Base-by-base conservation (phyloP, 2,113 vertebrate genomes). In the Corythaixoides concolor region DNA sequence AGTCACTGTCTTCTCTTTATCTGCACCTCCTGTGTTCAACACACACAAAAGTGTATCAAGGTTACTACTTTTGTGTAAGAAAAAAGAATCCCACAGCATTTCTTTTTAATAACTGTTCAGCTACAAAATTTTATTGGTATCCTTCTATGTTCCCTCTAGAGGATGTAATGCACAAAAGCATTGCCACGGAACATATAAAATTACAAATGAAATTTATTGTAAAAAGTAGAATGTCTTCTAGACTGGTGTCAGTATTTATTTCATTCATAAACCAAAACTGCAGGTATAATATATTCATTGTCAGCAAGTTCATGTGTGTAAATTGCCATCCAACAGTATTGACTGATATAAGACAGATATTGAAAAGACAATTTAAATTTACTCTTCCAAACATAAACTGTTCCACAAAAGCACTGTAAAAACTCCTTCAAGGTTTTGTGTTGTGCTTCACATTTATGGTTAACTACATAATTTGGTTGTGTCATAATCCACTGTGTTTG, bases 401-500 rank as follows among this genome's bases (percentile, higher is more conserved):
- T 96, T 98, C 97, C 98, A 98, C 98, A 98, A 98, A 98, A 98
- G 98, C 98, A 98, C 98, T 98, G 97, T 98, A 98, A 98, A 98
- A 98, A 98, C 98, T 97, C 97, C 97, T 97, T 96, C 96, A 97
- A 96, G 93, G 91, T 97, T 97, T 97, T 89, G 97, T 93, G 95
- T 98, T 98, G 98, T 98, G 98, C 98, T 98, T 98, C 97, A 97
- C 97, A 96, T 97, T 95, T 97, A 98, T 67, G 98, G 99, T 99
- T 99, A 99, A 98, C 99, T 99, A 98, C 99, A 99, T 97, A 99
- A 98, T 98, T 99, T 99, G 95, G 99, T 99, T 95, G 99, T 99
- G 98, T 99, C 99, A 39, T 99, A 99, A 97, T 99, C 99, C 98
- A 99, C 92, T 53, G 99, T 98, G 98, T 99, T 99, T 95, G 99